Conservation (phyloP, 2,888 invertebrate species). For the Diaphora mendica region DNA sequence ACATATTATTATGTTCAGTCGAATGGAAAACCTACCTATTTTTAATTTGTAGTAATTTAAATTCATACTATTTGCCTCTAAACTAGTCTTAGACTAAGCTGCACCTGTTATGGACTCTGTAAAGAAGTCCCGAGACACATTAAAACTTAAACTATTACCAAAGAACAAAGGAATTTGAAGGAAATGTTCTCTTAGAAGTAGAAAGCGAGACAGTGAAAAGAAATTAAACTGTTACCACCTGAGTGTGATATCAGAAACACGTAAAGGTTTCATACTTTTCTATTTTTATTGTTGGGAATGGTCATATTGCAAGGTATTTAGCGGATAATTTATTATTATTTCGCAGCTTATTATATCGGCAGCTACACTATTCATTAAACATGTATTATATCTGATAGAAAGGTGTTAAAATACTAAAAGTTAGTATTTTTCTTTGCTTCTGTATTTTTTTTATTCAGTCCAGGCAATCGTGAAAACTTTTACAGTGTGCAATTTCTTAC, state of each 20-base stretch:
- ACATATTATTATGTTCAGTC: no score
- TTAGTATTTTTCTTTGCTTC: background rate
- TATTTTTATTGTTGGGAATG: constrained; percentile 51
- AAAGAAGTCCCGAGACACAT: background rate
- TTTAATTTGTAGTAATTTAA: background rate
- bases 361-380: no score
- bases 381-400: no score
- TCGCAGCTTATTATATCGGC: background rate
- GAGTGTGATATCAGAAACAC: constrained; percentile 53
- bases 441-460: background rate
- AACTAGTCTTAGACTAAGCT: background rate
- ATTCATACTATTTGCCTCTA: background rate
- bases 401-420: no score
- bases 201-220: constrained; percentile 21
- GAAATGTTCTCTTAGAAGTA: constrained; percentile 18
- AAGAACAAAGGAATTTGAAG: constrained; percentile 28
- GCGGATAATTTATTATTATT: constrained; percentile 15
- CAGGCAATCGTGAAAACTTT: no score
- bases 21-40: background rate
- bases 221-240: constrained; percentile 45
- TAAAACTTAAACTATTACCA: constrained; percentile 18
- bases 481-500: no score
- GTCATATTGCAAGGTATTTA: constrained; percentile 17
- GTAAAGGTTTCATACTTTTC: constrained; percentile 58
- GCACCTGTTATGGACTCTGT: background rate